Percentiles rank a stretch among this genome's conserved stretches.
Conservation (phyloP, 2,797 vertebrate species). For the Acridotheres tristis region DNA sequence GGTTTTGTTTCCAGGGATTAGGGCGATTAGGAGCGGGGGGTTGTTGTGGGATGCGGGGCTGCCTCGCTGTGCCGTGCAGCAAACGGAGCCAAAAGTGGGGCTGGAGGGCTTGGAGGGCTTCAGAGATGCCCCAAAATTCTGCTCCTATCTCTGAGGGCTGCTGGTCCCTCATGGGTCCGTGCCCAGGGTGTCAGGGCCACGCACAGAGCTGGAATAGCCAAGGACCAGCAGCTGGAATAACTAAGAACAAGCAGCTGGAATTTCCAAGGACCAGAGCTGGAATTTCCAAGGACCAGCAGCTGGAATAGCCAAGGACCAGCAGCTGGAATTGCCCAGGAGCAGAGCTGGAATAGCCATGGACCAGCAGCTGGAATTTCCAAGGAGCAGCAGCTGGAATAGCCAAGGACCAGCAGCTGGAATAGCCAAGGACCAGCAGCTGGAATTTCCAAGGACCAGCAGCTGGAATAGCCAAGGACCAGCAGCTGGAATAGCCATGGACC, state of each 20-base stretch:
- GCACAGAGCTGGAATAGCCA: neutral
- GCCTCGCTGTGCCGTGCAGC: neutral
- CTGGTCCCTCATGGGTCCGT: rapidly evolving
- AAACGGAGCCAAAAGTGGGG: neutral
- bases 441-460: no score
- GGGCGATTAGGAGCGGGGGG: conserved; percentile 42
- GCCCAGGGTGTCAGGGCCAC: neutral
- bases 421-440: rapidly evolving
- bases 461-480: no score
- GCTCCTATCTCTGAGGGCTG: neutral
- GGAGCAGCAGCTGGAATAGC: no score
- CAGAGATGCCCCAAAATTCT: neutral
- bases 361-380: no score
- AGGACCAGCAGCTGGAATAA: no score
- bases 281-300: neutral
- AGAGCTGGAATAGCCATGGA: no score
- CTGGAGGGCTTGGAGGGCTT: rapidly evolving
- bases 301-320: neutral
- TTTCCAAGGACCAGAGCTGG: no score
- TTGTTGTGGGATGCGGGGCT: neutral
- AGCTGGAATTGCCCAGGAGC: no score
- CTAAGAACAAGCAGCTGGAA: no score
- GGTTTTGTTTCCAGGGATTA: conserved; percentile 68
- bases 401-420: neutral
- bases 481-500: no score